Conservation (phyloP, 2,113 vertebrate genomes). For the Lichenostomus cassidix region DNA sequence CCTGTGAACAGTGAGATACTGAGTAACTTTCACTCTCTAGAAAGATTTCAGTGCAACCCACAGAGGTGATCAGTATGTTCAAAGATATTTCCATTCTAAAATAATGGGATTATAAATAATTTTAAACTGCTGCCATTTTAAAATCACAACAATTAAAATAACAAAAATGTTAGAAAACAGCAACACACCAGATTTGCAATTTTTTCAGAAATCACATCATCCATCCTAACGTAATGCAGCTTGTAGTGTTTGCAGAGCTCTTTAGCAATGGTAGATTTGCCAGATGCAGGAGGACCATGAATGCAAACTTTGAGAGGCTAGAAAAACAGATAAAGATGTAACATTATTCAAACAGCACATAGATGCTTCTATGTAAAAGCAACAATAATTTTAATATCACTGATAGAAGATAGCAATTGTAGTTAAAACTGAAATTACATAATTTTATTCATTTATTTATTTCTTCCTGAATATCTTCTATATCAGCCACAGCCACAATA, state of each 20-base stretch:
- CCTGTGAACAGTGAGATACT: neutral
- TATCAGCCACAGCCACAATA: neutral
- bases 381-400: neutral
- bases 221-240: constrained; percentile 82
- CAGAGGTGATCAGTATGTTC: neutral
- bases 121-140: neutral
- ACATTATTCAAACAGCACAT: neutral
- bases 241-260: constrained; percentile 83
- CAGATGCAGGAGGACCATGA: constrained; percentile 88
- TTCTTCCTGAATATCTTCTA: neutral
- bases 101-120: neutral
- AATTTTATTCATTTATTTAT: neutral
- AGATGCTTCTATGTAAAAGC: neutral
- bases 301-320: constrained; percentile 87
- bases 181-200: constrained; percentile 82
- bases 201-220: constrained; percentile 79
- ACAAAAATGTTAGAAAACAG: neutral
- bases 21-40: neutral
- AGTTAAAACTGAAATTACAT: neutral
- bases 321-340: neutral
- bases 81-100: neutral
- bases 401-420: neutral
- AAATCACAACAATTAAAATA: neutral
- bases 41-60: neutral
- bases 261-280: constrained; percentile 83